Evolutionary conservation across 30 jellyfish, hydroid and myxozoan genomes (phyloP), one percentile per base, ranked within the genome.

Genomic region (Morbakka virulenta): DNA sequence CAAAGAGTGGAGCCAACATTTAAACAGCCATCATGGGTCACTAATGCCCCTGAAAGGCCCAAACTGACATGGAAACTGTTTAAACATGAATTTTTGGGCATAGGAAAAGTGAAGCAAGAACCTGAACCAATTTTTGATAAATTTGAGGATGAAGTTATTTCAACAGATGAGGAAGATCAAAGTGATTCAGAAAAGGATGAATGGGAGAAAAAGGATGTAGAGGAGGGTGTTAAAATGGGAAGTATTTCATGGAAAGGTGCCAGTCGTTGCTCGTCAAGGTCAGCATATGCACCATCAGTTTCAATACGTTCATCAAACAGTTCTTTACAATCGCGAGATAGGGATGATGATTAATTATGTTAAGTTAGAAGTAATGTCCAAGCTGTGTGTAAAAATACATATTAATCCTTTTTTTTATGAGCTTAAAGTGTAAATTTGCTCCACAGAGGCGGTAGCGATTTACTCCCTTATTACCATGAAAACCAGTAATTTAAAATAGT

Each of bases 41-140:
- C 14, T 26, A 74, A 74, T n/a, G 76, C 84, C 2, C 50, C 66
- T 23, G 20, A 36, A 62, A 79, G 53, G 47, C 81, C 41, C 29
- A 79, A 53, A 28, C 78, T 89, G 28, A 68, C 96, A 4, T 91
- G 94, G 95, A 72, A 41, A 32, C 33, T 91, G 67, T 76, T 91
- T 53, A 91, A 91, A 64, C 21, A 75, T 51, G 98, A 91, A 74
- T 32, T 91, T 28, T 91, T 91, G 41, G 95, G 95, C 20, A 50
- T 50, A 2, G 75, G 86, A 28, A 64, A 61, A 26, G 57, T 41
- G 13, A 63, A 48, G 3, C 72, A 35, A 17, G 89, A 78, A 57
- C 80, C 69, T 13, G 81, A 69, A 57, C 86, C 86, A n/a, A 21
- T n/a, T 0, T 65, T 82, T 61, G 81, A 69, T 49, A 74, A 82